Base-by-base conservation (phyloP, 2,888 invertebrate genomes). In the Pseudeuparius sepicola region DNA sequence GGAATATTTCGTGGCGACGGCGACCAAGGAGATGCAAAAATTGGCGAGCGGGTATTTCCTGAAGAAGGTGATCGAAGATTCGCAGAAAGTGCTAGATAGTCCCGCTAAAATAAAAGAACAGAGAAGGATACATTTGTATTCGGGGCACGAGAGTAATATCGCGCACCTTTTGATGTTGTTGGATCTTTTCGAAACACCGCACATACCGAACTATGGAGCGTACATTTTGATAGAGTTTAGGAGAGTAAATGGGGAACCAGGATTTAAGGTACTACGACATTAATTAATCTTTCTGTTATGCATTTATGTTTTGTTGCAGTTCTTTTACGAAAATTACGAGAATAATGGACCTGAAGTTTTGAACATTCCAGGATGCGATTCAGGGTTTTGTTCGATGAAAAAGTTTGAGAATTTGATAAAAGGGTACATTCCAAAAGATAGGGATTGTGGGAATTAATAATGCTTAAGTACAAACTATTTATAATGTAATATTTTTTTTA, bases 111-210 rank as follows among this genome's bases (percentile, higher is more conserved):
- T 35, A n/a, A 43, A 42, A 17, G 20, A 29, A 2, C 7, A n/a
- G n/a, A 20, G 20, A 20, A 54, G 52, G 37, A 37, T 56, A 5
- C 45, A 48, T 30, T 37, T 56, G 9, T 68, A 64, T 47, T 61
- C 67, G 6, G 67, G 62, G 2, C 73, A 73, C 49, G 73, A 73
- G 45, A 61, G 64, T 2, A 71, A 69, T 11, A 50, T 73, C 4
- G 61, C 65, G 2, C 54, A 64, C 9, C 32, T 71, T 9, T 52
- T 71, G 10, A 49, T 51, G 7, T 57, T 65, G 16, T 52, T 73
- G 5, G 55, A 55, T 2, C 54, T 68, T 9, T 71, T 57, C 46
- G 46, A 61, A 24, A 20, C 20, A n/a, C 57, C 58, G 1, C 63
- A 65, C 31, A 37, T 52, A 14, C 54, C 56, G 1, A 45, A 47